Base-by-base conservation (phyloP, 1,140 invertebrate species). In the Bactericera cockerelli region DNA sequence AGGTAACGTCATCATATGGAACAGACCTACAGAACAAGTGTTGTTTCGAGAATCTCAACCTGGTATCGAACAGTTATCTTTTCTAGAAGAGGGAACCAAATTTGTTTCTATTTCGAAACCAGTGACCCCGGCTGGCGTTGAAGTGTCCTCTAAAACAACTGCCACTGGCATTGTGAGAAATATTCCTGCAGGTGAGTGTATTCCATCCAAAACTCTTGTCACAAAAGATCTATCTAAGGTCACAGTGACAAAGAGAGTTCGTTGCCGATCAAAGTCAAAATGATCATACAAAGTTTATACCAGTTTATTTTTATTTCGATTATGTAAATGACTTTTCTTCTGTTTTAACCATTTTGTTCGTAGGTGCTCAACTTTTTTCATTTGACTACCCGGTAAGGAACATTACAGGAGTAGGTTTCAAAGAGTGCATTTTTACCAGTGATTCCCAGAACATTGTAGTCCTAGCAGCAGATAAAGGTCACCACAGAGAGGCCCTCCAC, bases 1-100 rank as follows among this genome's bases (percentile, higher is more conserved):
- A 1, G 93, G 92, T 0, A 89, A 90, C 67, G 76, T 98, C 24
- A 71, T 98, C 0, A 81, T 97, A 24, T 98, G 94, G 94, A 87
- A 93, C 65, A 76, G 90, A n/a, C 74, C 81, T 31, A 86, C 84
- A 1, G 82, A 87, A 63, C 80, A 85, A 70, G 91, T 93, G 0
- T 70, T 90, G 36, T 90, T 82, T 65, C 87, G 89, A 74, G 82
- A 89, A 66, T 82, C 86, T 65, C 87, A 95, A 68, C 81, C 81
- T 10, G 84, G 88, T 3, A 84, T 96, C 3, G 84, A 85, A 61
- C 92, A 96, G 70, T 73, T 98, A 2, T 77, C 86, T 0, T 76
- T 96, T 3, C 77, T 93, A 63, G 87, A 91, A 64, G 82, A 87
- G 42, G 88, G 89, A 4, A 78, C 79, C 0, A 87, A 87, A 69